Conservation (phyloP, 2,797 vertebrate species). For the Ctenopoma kingsleyae region DNA sequence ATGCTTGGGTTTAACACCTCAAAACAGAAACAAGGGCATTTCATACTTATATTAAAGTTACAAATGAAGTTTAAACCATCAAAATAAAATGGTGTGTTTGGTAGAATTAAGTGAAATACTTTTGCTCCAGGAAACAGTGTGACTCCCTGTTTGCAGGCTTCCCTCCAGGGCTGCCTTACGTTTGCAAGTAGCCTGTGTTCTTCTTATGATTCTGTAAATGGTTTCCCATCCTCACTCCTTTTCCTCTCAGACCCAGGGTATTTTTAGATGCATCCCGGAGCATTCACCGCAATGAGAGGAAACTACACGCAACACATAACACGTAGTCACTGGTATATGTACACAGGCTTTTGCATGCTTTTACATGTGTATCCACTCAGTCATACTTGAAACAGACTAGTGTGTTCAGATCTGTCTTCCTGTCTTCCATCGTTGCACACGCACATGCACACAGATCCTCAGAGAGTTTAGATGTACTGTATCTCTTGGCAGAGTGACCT, state of each 20-base stretch:
- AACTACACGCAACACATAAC: conserved; percentile 34
- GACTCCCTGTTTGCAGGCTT: conserved; percentile 25
- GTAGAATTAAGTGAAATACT: conserved; percentile 23
- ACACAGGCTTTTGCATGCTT: conserved; percentile 15
- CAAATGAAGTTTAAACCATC: neutral
- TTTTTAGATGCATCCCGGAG: conserved; percentile 73
- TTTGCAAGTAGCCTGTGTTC: conserved; percentile 31
- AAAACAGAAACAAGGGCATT: neutral
- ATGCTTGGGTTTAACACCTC: neutral
- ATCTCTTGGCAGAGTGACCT: conserved; percentile 45
- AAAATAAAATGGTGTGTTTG: neutral
- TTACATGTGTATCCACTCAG: conserved; percentile 20
- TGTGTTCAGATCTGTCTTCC: neutral
- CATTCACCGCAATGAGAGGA: conserved; percentile 32
- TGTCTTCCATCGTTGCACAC: neutral
- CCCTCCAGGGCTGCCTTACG: conserved; percentile 16
- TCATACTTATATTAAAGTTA: neutral
- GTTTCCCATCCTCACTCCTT: conserved; percentile 60
- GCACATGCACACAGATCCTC: neutral
- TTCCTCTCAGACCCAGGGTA: conserved; percentile 51
- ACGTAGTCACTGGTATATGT: conserved; percentile 7
- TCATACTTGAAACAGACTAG: neutral
- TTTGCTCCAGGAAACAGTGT: conserved; percentile 14
- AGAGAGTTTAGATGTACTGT: conserved; percentile 15
- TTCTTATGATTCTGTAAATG: conserved; percentile 45